Conservation (phyloP, 2,113 vertebrate species). For the Genyomyrus donnyi region DNA sequence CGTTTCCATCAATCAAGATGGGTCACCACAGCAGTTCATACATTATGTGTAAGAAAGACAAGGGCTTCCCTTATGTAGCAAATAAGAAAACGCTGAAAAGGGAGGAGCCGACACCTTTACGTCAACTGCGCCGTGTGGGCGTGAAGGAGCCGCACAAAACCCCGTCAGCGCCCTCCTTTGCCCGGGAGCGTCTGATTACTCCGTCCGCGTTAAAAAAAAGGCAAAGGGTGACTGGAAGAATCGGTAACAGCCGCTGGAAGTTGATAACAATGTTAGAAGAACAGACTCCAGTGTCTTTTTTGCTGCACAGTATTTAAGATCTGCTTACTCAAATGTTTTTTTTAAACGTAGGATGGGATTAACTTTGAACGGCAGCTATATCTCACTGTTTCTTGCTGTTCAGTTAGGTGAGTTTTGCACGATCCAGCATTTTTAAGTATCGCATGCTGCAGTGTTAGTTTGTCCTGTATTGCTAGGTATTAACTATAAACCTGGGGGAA, state of each 20-base stretch:
- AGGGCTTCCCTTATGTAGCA: slow-evolving; percentile 48
- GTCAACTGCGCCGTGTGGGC: slow-evolving; percentile 73
- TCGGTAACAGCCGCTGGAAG: slow-evolving; percentile 60
- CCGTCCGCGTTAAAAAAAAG: background rate
- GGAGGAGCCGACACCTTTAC: slow-evolving; percentile 51
- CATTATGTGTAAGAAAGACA: slow-evolving; percentile 13
- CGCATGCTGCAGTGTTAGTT: background rate
- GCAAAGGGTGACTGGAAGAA: background rate
- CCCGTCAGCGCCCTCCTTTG: slow-evolving; percentile 70
- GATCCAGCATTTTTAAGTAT: background rate
- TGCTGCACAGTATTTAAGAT: slow-evolving; percentile 74
- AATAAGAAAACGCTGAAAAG: slow-evolving; percentile 43
- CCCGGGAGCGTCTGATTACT: slow-evolving; percentile 67
- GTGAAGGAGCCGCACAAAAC: slow-evolving; percentile 57
- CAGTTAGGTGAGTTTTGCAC: slow-evolving; percentile 78
- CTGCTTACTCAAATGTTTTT: slow-evolving; percentile 81
- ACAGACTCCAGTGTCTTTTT: slow-evolving; percentile 68
- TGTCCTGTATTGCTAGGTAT: background rate
- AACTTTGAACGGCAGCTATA: slow-evolving; percentile 84
- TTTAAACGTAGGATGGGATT: slow-evolving; percentile 94
- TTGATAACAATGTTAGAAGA: slow-evolving; percentile 75
- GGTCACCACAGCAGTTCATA: slow-evolving; percentile 25
- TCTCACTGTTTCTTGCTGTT: slow-evolving; percentile 83
- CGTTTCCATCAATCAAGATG: slow-evolving; percentile 19
- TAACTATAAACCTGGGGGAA: background rate